Base-by-base conservation (phyloP, 2,797 vertebrate species). In the Anableps anableps region DNA sequence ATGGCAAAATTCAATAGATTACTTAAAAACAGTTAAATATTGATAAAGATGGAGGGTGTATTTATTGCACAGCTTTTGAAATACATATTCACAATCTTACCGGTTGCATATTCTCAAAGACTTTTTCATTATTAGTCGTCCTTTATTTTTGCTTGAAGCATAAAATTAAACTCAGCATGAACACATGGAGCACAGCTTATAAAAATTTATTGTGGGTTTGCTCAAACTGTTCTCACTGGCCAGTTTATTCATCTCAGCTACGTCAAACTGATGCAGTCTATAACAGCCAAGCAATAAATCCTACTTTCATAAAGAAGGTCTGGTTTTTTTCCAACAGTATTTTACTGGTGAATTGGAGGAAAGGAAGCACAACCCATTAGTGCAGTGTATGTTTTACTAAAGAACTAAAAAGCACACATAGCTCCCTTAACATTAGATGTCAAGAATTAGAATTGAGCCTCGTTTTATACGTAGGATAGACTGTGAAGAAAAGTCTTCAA, bases 161-260 rank as follows among this genome's bases (percentile, higher is more conserved):
- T 75, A 47, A 11, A 82, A 75, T 29, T 50, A 19, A 78, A 70
- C 31, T 66, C 36, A 31, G 60, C 16, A 26, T 70, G 21, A 64
- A 64, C 53, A 74, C 72, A 62, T 71, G 68, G 43, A 47, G 68
- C 68, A 26, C 43, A 8, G 43, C 72, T 26, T 74, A 7, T 43
- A 60, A 75, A 66, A 43, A 78, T 60, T 2, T 34, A 72, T 55
- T 48, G 55, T 36, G 45, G 36, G 83, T 53, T 79, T n/a, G 79
- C 34, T 75, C 43, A 86, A 19, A 60, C 16, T 80, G 3, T 51
- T 50, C 34, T 71, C 13, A 19, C 43, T 29, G 68, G 16, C 36
- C 50, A 74, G 36, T 41, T 83, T 75, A 71, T 80, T 43, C 43
- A 41, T 23, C 66, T 47, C 41, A 80, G 14, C 26, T 47, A 23